Percentiles rank a stretch among this genome's conserved stretches.
These are phyloP conservation scores for Galemys pyrenaicus DNA, from an alignment of 2,113 vertebrate species.

Conservation along the genomic window DNA sequence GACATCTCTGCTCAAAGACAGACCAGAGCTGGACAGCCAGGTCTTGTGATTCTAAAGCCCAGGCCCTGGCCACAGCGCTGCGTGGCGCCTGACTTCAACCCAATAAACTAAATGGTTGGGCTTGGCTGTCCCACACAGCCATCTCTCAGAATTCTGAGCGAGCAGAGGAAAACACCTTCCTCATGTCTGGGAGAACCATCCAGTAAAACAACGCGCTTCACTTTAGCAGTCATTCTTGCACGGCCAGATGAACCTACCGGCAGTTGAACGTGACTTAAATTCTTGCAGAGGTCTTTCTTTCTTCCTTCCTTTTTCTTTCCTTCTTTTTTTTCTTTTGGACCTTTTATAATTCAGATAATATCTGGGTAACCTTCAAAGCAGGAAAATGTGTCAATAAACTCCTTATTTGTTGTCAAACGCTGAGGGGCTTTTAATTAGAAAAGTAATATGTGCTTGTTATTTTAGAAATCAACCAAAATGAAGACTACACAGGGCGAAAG, in stretches of 20 bases:
- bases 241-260: not conserved
- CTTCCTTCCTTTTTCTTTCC: not conserved
- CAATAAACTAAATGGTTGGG: not conserved
- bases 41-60: not conserved
- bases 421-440: not conserved
- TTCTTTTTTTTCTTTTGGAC: not conserved
- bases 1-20: not conserved
- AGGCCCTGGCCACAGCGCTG: not conserved
- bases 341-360: not conserved
- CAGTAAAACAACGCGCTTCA: not conserved
- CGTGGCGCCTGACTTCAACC: not conserved
- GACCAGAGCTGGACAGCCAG: not conserved
- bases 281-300: not conserved
- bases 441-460: not conserved
- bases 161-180: not conserved
- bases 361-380: not conserved
- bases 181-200: not conserved
- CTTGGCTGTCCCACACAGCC: not conserved
- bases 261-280: not conserved
- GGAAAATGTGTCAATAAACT: constrained; percentile 31
- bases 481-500: not conserved
- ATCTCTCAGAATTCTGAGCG: not conserved
- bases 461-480: constrained; percentile 25
- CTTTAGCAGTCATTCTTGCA: not conserved
- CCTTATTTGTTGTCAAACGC: not conserved